Percentiles rank a stretch among this genome's conserved stretches.
Evolutionary conservation across 2,797 vertebrate species (phyloP).

Genomic region (Mus spretus): DNA sequence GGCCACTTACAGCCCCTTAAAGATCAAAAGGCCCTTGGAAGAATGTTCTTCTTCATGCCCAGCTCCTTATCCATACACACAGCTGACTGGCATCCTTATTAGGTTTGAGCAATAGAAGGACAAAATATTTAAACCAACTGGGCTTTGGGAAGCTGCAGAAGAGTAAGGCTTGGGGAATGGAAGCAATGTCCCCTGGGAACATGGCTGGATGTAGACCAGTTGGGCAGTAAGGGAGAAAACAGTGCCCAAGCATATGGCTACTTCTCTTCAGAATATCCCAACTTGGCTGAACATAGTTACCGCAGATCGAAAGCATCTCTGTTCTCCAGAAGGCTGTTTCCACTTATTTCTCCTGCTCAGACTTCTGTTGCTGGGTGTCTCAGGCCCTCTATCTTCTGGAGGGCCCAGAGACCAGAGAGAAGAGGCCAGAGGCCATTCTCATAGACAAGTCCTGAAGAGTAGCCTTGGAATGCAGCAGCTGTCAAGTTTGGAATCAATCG

Average conservation of each 20-base stretch:
- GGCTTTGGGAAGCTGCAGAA: slow-evolving; percentile 63
- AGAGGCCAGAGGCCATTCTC: background rate
- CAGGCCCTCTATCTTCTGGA: background rate
- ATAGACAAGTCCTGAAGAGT: background rate
- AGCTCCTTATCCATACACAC: slow-evolving; percentile 72
- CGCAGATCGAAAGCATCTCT: slow-evolving; percentile 44
- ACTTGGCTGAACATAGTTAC: slow-evolving; percentile 40
- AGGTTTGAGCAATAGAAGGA: slow-evolving; percentile 67
- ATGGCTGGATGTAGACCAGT: slow-evolving; percentile 53
- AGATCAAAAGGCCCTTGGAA: slow-evolving; percentile 78
- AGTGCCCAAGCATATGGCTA: slow-evolving; percentile 37
- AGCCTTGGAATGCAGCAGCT: background rate
- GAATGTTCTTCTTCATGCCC: slow-evolving; percentile 68
- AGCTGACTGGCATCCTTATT: slow-evolving; percentile 76
- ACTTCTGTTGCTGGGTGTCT: background rate
- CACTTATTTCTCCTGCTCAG: background rate
- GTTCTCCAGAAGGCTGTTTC: slow-evolving; percentile 34
- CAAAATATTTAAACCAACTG: slow-evolving; percentile 79
- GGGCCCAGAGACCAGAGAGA: background rate
- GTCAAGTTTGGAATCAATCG: background rate
- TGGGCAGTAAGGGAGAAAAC: slow-evolving; percentile 40
- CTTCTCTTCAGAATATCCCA: slow-evolving; percentile 56
- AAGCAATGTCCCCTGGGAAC: slow-evolving; percentile 53
- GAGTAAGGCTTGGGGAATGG: slow-evolving; percentile 70
- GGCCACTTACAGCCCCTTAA: slow-evolving; percentile 76